These are phyloP conservation scores for Dichetophora obliterata DNA, from an alignment of 2,888 invertebrate genomes.

Conservation along the genomic window DNA sequence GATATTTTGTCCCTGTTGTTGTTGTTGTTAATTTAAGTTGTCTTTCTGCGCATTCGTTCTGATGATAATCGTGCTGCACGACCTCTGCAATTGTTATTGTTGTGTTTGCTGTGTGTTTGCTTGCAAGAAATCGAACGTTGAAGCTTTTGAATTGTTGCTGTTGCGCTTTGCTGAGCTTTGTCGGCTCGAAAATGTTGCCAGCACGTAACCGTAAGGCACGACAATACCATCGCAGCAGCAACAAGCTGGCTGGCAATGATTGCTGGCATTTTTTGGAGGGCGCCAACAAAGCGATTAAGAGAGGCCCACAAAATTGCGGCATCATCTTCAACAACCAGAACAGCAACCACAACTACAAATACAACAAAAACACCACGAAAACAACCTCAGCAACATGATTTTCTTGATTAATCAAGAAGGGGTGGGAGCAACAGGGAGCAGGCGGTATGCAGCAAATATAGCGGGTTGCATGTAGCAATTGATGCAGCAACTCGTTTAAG, in stretches of 20 bases:
- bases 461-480: constrained; percentile 26
- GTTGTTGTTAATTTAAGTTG: constrained; percentile 2
- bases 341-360: background rate
- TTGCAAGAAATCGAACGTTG: background rate
- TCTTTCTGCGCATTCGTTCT: constrained; percentile 41
- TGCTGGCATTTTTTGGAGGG: constrained; percentile 24
- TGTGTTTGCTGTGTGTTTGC: no score
- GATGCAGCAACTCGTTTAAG: constrained; percentile 51
- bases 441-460: background rate
- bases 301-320: background rate
- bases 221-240: constrained; percentile 36
- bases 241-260: constrained; percentile 23
- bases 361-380: background rate
- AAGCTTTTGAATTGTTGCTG: constrained; percentile 12
- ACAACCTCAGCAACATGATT: background rate
- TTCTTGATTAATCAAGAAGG: constrained; percentile 7
- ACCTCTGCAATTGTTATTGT: constrained; percentile 60
- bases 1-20: constrained; percentile 16
- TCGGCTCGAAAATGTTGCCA: constrained; percentile 9
- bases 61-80: constrained; percentile 58
- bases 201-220: constrained; percentile 30
- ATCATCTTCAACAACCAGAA: background rate
- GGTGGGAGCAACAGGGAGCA: background rate
- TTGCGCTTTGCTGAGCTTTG: constrained; percentile 19
- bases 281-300: constrained; percentile 28